A percentile compares a stretch with the other conserved stretches of the same genome.
These are phyloP conservation scores for Ovis aries DNA, from an alignment of 2,113 vertebrate species.

Conservation along the genomic window DNA sequence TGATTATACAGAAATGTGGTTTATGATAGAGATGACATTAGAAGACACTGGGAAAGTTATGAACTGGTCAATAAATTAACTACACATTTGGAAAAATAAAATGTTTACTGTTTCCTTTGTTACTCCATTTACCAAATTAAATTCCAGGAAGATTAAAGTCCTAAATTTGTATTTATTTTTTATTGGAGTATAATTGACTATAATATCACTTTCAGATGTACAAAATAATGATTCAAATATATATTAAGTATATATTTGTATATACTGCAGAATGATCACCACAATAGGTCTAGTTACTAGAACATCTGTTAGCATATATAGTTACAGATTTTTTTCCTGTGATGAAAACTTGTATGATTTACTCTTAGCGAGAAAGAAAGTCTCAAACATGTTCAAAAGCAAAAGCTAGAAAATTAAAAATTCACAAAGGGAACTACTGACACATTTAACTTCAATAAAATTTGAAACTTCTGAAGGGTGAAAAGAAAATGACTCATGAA, in stretches of 20 bases:
- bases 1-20: not conserved
- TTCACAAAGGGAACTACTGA: not conserved
- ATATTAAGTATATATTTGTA: not conserved
- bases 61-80: not conserved
- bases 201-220: not conserved
- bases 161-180: not conserved
- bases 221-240: not conserved
- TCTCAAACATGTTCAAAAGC: not conserved
- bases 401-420: not conserved
- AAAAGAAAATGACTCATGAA: not conserved
- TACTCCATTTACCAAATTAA: not conserved
- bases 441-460: not conserved
- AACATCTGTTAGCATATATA: not conserved
- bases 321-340: not conserved
- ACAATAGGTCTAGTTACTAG: not conserved
- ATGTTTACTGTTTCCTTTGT: not conserved
- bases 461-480: not conserved
- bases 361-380: not conserved
- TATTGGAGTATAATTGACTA: not conserved
- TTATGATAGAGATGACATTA: not conserved
- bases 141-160: not conserved
- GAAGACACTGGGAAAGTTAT: not conserved
- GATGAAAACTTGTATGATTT: not conserved
- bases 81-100: not conserved
- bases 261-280: not conserved